Evolutionary conservation across 2,113 vertebrate species (phyloP), one percentile per base, ranked within the genome.

Genomic region (Grallaria varia): DNA sequence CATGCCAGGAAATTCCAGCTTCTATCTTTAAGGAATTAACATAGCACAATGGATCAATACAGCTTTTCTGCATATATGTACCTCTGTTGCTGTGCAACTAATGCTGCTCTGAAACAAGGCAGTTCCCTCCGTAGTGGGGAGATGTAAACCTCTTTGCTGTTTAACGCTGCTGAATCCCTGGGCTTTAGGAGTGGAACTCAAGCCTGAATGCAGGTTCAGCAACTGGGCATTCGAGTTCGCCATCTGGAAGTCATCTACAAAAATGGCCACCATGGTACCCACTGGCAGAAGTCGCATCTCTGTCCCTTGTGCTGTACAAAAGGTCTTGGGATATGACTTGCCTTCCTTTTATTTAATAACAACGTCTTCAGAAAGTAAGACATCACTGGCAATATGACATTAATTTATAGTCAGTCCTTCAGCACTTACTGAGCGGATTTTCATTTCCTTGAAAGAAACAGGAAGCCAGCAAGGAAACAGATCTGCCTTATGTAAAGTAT

Each of bases 11-110:
- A 97, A 97, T 96, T 94, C 95, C 92, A 89, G 69, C 22, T 84
- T 95, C 82, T 87, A 45, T 93, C 87, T 97, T 94, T 59, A 85
- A n/a, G 50, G 95, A 95, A 96, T 96, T 95, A 95, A 93, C 94
- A 95, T 93, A 95, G 90, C 90, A 84, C 89, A 84, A 76, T 81
- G 95, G 95, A 94, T 97, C 90, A 94, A 37, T 89, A 56, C 64
- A 88, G 95, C 83, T 97, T 97, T 97, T 75, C 93, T 88, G 59
- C 90, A 80, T 5, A 81, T 93, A 71, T 84, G 88, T 33, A 93
- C 37, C 63, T 40, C 84, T 0, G 95, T 96, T 96, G 93, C 95
- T 49, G 90, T 17, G 96, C 95, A 90, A 93, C 90, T 95, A 96
- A 96, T 90, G 72, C 93, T 72, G 37, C 82, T 59, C 35, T 92